A percentile compares a stretch with the other conserved stretches of the same genome.
phyloP scores from a whole-genome alignment of 2,113 vertebrate species.

The Heterotilapia buettikoferi region DNA sequence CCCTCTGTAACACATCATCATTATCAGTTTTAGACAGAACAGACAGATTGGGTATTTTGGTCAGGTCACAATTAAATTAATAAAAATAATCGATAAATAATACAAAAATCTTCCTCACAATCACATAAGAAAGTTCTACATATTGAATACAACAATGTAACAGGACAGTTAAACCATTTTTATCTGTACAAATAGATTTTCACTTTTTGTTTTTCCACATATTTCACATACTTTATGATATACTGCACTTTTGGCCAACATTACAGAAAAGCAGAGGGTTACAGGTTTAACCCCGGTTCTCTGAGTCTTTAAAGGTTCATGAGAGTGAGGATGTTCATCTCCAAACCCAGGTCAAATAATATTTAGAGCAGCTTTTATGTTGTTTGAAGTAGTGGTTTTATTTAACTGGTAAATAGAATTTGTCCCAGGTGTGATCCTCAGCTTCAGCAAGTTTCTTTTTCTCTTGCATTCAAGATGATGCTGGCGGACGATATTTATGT shows the following conservation, averaged over 20 bases:
- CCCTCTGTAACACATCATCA: conserved; percentile 55
- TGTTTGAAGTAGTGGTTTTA: neutral
- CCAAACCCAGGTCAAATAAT: neutral
- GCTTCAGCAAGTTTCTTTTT: neutral
- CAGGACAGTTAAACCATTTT: conserved; percentile 55
- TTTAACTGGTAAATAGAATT: neutral
- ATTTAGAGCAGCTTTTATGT: neutral
- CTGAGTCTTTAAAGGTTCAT: conserved; percentile 34
- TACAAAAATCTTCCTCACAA: conserved; percentile 54
- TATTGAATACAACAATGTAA: conserved; percentile 61
- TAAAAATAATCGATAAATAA: conserved; percentile 58
- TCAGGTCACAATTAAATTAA: conserved; percentile 53
- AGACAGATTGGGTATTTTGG: conserved; percentile 55
- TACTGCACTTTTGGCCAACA: conserved; percentile 49
- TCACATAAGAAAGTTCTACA: conserved; percentile 68
- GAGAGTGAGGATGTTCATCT: neutral
- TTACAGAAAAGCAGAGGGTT: conserved; percentile 7
- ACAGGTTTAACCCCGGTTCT: conserved; percentile 1
- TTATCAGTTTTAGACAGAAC: conserved; percentile 49
- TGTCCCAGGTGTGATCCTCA: neutral
- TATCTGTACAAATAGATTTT: conserved; percentile 59
- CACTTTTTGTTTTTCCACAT: conserved; percentile 17
- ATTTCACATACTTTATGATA: conserved; percentile 53
- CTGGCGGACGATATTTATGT: conserved; percentile 39
- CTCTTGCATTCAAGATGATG: conserved; percentile 4